Percentiles rank a stretch among this genome's conserved stretches.
phyloP scores from a whole-genome alignment of 2,797 vertebrate species.

The Anguilla megastoma region DNA sequence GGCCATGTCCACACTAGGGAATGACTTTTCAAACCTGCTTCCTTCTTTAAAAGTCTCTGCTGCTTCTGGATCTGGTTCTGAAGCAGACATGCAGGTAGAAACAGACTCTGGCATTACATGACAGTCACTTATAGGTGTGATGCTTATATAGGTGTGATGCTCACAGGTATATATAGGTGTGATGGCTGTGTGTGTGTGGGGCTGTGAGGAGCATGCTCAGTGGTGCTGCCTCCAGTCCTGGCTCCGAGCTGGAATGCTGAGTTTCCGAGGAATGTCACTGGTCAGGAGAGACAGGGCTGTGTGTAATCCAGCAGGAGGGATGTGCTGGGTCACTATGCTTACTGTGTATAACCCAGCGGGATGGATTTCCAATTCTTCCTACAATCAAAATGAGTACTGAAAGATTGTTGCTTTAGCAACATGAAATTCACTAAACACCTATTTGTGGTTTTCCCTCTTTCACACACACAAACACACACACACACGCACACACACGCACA shows the following conservation, averaged over 20 bases:
- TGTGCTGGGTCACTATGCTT: no score
- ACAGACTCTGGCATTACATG: no score
- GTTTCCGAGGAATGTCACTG: neutral
- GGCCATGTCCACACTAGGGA: no score
- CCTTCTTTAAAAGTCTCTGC: no score
- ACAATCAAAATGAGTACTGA: neutral
- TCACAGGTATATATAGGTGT: no score
- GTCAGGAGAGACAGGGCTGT: neutral
- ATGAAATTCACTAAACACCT: neutral
- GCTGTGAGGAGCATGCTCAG: neutral
- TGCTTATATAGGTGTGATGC: no score
- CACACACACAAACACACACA: slow-evolving; percentile 5
- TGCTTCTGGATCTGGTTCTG: no score
- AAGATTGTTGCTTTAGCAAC: slow-evolving; percentile 28
- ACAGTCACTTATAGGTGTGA: no score
- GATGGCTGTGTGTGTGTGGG: neutral
- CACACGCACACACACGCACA: slow-evolving; percentile 2
- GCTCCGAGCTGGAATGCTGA: neutral
- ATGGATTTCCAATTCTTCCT: neutral
- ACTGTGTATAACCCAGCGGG: no score
- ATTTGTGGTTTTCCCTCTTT: neutral
- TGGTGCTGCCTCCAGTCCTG: neutral
- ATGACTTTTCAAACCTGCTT: no score
- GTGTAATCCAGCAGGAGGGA: no score
- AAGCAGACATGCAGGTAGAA: no score